Evolutionary conservation across 2,113 vertebrate genomes (phyloP), one percentile per base, ranked within the genome.

Genomic region (Chloropsis hardwickii): DNA sequence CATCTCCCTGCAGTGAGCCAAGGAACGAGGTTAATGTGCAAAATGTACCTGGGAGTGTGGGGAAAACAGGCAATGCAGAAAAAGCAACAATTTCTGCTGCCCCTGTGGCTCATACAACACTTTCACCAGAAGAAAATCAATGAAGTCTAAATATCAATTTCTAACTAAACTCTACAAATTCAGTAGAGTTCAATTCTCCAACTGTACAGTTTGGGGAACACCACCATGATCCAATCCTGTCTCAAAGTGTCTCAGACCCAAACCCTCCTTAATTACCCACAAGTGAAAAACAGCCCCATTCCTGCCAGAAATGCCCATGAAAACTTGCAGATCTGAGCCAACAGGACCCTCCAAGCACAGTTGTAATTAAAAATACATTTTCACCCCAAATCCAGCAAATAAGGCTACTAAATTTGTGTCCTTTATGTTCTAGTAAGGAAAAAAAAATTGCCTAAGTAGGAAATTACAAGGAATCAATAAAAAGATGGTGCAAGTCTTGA

Each of bases 141-240:
- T 5, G 1, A 21, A 28, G 23, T 39, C n/a, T 53, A 27, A 73
- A 48, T 12, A 39, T 2, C 25, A 62, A 13, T 60, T 91, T 61
- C 50, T 65, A 47, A 39, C 1, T 40, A 37, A 71, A 67, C 11
- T 20, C 64, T 6, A 11, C n/a, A 47, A 60, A 12, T 45, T 25
- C 31, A 62, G 33, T 3, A 5, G 37, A 18, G 15, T 10, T 44
- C 51, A 42, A 25, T 12, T 77, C 40, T 69, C 37, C 70, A 47
- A 51, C 39, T 4, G 15, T 1, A n/a, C 7, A 35, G 4, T 27
- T 54, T 61, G 54, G 10, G n/a, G 56, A 69, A 42, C 79, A 57
- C 1, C 6, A 48, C 17, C 28, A 44, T 0, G 1, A 64, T 6
- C 21, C 54, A 58, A 58, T 12, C 16, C 18, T 33, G 8, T 19